A percentile compares a stretch with the other conserved stretches of the same genome.
phyloP scores from a whole-genome alignment of 2,797 vertebrate genomes.

The Acrossocheilus wenchowensis region DNA sequence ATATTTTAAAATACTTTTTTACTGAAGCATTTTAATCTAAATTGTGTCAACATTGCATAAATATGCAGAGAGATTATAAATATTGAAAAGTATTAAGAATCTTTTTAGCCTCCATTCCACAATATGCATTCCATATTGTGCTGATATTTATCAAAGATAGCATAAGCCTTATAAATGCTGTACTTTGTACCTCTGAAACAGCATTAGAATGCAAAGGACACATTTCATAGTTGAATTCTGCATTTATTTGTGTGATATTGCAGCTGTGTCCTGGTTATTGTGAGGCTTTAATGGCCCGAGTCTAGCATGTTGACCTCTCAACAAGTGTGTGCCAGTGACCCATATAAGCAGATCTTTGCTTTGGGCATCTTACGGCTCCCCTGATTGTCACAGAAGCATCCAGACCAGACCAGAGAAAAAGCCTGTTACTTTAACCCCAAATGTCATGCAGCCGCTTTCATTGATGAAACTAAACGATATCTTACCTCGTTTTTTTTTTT shows the following conservation, averaged over 20 bases:
- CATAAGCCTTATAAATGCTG: background rate
- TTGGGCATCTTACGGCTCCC: background rate
- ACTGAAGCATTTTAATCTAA: background rate
- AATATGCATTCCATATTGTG: background rate
- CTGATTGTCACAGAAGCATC: background rate
- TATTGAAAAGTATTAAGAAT: background rate
- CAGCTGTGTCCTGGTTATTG: background rate
- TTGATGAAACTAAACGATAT: background rate
- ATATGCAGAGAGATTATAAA: background rate
- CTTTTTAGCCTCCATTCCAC: background rate
- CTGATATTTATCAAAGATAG: background rate
- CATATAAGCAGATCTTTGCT: background rate
- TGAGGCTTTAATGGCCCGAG: background rate
- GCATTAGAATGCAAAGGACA: background rate
- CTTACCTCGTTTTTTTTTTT: background rate
- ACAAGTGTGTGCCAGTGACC: conserved; percentile 3
- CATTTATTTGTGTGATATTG: background rate
- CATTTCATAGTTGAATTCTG: background rate
- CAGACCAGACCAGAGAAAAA: background rate
- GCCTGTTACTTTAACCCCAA: conserved; percentile 5
- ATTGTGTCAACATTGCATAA: background rate
- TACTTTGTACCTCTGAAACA: background rate
- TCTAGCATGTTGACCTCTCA: background rate
- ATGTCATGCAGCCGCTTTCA: background rate
- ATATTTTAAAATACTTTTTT: background rate